Conservation (phyloP, 2,888 invertebrate genomes). For the Acanthosoma haemorrhoidale region DNA sequence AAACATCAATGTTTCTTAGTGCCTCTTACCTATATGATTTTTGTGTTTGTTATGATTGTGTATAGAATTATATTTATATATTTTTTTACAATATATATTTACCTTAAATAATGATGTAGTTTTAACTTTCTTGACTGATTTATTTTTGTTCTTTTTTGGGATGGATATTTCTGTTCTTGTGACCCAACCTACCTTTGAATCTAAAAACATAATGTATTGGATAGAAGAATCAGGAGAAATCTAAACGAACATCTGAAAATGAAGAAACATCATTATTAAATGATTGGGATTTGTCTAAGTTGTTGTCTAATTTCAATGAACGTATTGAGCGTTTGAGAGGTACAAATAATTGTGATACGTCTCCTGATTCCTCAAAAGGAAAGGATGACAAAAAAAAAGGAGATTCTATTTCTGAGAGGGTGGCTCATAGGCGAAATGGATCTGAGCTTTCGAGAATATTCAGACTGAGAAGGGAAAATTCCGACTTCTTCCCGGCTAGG, state of each 20-base stretch:
- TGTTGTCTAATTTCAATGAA: conserved; percentile 59
- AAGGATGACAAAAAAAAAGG: conserved; percentile 47
- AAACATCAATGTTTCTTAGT: conserved; percentile 14
- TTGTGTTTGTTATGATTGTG: conserved; percentile 24
- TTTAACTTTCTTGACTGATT: conserved; percentile 22
- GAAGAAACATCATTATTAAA: conserved; percentile 75
- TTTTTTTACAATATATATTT: conserved; percentile 30
- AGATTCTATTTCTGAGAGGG: conserved; percentile 44
- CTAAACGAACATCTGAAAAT: conserved; percentile 49
- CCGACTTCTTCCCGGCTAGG: conserved; percentile 69
- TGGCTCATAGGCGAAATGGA: conserved; percentile 42
- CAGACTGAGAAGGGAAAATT: conserved; percentile 76
- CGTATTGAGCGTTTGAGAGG: conserved; percentile 45
- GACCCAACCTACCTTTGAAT: neutral
- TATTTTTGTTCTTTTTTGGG: conserved; percentile 33
- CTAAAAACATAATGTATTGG: conserved; percentile 4
- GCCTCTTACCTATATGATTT: conserved; percentile 8
- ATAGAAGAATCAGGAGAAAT: conserved; percentile 35
- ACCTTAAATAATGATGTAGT: conserved; percentile 19
- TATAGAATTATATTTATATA: conserved; percentile 30
- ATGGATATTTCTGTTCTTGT: conserved; percentile 33
- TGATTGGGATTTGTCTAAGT: conserved; percentile 82
- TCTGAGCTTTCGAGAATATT: conserved; percentile 48
- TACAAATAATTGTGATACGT: conserved; percentile 1
- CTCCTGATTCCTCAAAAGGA: conserved; percentile 3